Evolutionary conservation across 2,113 vertebrate species (phyloP).

Genomic region (Phyllostomus hastatus): DNA sequence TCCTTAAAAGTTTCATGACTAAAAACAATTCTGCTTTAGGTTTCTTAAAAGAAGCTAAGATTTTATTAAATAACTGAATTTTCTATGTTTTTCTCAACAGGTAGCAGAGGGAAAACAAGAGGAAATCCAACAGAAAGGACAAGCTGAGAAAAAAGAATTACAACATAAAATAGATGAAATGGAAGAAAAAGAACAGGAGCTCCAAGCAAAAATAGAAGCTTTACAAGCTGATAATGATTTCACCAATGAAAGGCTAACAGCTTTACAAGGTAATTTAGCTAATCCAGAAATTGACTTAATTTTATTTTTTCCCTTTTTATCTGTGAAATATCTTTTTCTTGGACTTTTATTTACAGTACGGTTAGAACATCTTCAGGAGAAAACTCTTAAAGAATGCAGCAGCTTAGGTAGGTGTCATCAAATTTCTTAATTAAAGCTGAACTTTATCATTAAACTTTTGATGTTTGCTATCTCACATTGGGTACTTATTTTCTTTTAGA

Average conservation of each 20-base stretch:
- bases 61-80: constrained; percentile 35
- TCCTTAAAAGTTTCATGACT: constrained; percentile 6
- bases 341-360: constrained; percentile 94
- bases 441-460: constrained; percentile 49
- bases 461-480: neutral
- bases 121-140: constrained; percentile 94
- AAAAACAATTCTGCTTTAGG: neutral
- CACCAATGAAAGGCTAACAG: constrained; percentile 95
- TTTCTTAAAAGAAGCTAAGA: neutral
- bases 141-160: constrained; percentile 93
- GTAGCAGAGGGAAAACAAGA: constrained; percentile 93
- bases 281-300: constrained; percentile 58
- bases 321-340: constrained; percentile 87
- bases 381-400: constrained; percentile 98
- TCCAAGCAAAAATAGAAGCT: constrained; percentile 98
- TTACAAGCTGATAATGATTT: constrained; percentile 99
- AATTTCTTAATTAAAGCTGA: constrained; percentile 72
- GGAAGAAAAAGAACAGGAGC: constrained; percentile 98
- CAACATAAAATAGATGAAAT: constrained; percentile 96
- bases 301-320: constrained; percentile 76
- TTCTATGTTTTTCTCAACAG: constrained; percentile 76
- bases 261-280: constrained; percentile 92
- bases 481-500: constrained; percentile 6
- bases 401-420: constrained; percentile 92
- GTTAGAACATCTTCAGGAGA: constrained; percentile 98